Conservation (phyloP, 2,888 invertebrate genomes). For the Cataglyphis albicans region DNA sequence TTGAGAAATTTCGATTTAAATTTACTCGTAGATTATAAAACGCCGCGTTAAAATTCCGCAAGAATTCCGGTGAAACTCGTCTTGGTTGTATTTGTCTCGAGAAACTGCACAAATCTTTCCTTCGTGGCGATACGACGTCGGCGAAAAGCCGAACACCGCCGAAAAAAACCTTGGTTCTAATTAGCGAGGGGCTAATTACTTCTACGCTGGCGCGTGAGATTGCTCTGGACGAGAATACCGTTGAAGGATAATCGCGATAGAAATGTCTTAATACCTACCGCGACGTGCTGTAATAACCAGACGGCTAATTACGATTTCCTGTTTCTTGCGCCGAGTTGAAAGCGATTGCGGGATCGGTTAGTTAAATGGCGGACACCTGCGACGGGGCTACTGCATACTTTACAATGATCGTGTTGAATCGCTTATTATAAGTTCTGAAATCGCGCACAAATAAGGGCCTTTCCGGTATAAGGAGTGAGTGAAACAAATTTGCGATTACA, state of each 20-base stretch:
- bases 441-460: conserved; percentile 1
- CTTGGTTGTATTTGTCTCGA: conserved; percentile 4
- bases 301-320: conserved; percentile 71
- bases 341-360: conserved; percentile 38
- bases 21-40: background rate
- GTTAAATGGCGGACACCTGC: conserved; percentile 17
- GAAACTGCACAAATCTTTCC: background rate
- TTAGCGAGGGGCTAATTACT: conserved; percentile 45
- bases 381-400: conserved; percentile 22
- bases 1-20: background rate
- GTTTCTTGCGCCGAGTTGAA: conserved; percentile 57
- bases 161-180: conserved; percentile 41
- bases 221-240: conserved; percentile 31
- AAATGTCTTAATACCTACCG: conserved; percentile 69
- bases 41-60: conserved; percentile 21
- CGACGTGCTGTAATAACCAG: conserved; percentile 68
- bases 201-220: conserved; percentile 41
- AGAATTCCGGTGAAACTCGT: background rate
- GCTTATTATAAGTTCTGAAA: conserved; percentile 34
- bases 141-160: conserved; percentile 17
- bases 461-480: background rate
- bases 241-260: conserved; percentile 53
- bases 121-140: conserved; percentile 10
- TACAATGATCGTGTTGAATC: conserved; percentile 25
- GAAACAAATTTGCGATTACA: conserved; percentile 14